Percentiles rank a stretch among this genome's conserved stretches.
These are phyloP conservation scores for Ptilorrhoa leucosticta DNA, from an alignment of 2,113 vertebrate genomes.

Conservation along the genomic window DNA sequence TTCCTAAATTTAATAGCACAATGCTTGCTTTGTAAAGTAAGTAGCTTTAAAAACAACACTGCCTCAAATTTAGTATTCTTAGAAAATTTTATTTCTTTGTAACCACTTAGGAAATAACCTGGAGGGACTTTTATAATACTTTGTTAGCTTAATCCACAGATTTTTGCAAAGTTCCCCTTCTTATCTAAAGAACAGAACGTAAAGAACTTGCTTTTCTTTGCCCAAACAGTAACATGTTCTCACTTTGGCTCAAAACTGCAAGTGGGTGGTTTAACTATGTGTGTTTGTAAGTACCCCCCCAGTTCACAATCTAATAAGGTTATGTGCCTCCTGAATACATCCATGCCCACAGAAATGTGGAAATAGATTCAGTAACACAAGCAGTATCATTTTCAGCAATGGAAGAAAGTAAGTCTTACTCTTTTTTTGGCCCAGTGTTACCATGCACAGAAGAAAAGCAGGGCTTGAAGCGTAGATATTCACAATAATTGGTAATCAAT, in stretches of 20 bases:
- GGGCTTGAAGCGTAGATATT: accelerated
- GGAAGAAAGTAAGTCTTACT: neutral
- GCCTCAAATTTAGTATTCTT: neutral
- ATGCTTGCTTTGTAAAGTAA: neutral
- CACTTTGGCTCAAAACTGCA: neutral
- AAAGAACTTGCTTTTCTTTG: neutral
- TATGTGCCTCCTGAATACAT: neutral
- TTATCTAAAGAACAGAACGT: neutral
- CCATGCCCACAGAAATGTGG: neutral
- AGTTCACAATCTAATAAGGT: neutral
- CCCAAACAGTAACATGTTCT: neutral
- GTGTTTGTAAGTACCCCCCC: neutral
- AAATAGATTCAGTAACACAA: neutral
- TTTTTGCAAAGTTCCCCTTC: neutral
- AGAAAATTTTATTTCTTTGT: neutral
- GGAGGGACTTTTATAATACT: neutral
- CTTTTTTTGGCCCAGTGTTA: neutral
- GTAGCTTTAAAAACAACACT: neutral
- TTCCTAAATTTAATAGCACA: neutral
- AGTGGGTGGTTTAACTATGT: neutral
- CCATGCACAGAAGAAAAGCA: neutral
- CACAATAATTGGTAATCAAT: neutral
- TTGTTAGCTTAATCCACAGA: neutral
- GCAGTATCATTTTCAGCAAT: neutral
- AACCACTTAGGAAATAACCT: neutral